Conservation (phyloP, 2,797 vertebrate species). For the Chloroceryle inda region DNA sequence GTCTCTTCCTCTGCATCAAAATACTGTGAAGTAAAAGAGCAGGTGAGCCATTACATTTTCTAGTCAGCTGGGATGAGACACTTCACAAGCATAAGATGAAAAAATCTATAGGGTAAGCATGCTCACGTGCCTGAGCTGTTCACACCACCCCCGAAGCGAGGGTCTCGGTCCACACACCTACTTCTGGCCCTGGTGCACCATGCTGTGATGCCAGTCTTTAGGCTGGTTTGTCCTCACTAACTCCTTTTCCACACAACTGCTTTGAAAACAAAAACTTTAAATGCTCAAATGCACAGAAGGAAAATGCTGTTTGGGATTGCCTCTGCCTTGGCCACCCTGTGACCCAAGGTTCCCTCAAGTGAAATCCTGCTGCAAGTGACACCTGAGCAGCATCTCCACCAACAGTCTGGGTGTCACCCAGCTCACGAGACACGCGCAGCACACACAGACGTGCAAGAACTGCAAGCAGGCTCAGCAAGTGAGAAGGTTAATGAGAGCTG, state of each 20-base stretch:
- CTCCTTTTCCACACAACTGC: neutral
- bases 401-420: neutral
- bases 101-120: neutral
- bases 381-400: rapidly evolving
- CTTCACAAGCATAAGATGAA: neutral
- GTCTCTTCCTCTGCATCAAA: neutral
- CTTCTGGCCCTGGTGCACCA: neutral
- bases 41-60: neutral
- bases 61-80: rapidly evolving
- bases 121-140: neutral
- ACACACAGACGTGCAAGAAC: rapidly evolving
- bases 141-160: neutral
- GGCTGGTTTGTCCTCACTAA: neutral
- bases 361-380: neutral
- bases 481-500: neutral
- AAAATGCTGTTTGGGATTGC: neutral
- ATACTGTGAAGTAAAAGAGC: neutral
- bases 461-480: neutral
- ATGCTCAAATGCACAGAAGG: neutral
- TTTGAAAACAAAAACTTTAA: neutral
- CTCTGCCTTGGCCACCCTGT: neutral
- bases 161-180: rapidly evolving
- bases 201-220: neutral
- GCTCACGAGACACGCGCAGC: rapidly evolving
- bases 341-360: neutral